Conservation (phyloP, 2,113 vertebrate genomes). For the Trichomycterus rosablanca region DNA sequence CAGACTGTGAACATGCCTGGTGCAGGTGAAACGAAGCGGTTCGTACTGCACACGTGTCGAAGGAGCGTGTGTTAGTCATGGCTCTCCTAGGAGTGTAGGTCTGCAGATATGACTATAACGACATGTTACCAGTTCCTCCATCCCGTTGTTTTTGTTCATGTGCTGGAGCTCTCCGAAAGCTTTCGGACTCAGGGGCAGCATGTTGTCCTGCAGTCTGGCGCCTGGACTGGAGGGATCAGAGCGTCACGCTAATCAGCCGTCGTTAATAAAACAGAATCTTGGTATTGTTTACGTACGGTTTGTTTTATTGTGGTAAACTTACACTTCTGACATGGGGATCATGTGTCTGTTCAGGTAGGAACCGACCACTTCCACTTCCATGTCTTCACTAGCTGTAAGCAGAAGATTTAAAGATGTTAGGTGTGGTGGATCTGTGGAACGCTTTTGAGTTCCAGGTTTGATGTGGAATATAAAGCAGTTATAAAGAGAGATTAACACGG, state of each 20-base stretch:
- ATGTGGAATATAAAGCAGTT: too few relatives aligned
- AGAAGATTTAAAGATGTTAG: not conserved
- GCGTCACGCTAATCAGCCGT: not conserved
- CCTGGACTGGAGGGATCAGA: conserved; percentile 2
- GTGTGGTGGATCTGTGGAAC: not conserved
- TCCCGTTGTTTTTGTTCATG: conserved; percentile 3
- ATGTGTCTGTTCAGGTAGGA: conserved; percentile 73
- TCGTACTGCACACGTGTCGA: too few relatives aligned
- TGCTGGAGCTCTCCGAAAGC: not conserved
- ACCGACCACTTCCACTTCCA: conserved; percentile 61
- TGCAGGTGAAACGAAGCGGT: too few relatives aligned
- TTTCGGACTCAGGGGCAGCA: not conserved
- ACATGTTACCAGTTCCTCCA: too few relatives aligned
- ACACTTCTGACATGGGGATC: conserved; percentile 81
- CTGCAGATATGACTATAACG: too few relatives aligned
- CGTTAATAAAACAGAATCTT: not conserved
- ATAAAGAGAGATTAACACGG: too few relatives aligned
- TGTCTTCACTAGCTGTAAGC: conserved; percentile 63
- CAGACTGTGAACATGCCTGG: too few relatives aligned
- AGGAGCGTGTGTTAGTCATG: too few relatives aligned
- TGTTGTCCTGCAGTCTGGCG: not conserved
- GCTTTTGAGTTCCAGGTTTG: too few relatives aligned
- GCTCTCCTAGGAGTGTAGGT: too few relatives aligned
- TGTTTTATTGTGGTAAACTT: conserved; percentile 65
- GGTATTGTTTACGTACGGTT: not conserved